phyloP scores from a whole-genome alignment of 2,113 vertebrate species.

The Corvus moneduloides region DNA sequence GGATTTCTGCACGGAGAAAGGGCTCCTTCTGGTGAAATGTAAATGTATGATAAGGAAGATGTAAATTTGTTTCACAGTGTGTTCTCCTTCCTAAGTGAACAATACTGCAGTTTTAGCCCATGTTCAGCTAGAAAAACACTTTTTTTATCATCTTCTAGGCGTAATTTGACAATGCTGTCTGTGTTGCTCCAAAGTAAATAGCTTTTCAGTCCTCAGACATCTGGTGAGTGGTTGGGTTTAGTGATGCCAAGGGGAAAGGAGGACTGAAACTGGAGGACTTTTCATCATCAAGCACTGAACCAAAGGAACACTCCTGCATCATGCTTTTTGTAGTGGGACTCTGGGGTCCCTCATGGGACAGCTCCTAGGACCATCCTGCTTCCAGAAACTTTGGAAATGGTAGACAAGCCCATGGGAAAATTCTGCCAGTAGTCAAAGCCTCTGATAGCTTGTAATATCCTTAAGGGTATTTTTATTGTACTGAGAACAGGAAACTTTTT shows the following conservation, averaged over 20 bases:
- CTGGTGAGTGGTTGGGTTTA: neutral
- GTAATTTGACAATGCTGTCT: neutral
- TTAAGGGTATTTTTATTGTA: neutral
- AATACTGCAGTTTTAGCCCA: neutral
- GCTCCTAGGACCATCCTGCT: neutral
- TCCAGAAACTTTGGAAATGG: neutral
- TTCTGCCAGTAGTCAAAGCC: neutral
- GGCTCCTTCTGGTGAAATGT: neutral
- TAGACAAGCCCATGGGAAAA: neutral
- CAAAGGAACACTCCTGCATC: rapidly evolving
- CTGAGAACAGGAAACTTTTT: neutral
- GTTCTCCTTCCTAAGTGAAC: neutral
- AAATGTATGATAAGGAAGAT: neutral
- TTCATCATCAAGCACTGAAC: rapidly evolving
- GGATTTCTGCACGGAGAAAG: neutral
- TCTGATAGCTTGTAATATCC: neutral
- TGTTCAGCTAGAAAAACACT: neutral
- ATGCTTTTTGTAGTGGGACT: neutral
- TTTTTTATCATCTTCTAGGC: neutral
- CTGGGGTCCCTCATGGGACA: rapidly evolving
- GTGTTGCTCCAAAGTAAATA: neutral
- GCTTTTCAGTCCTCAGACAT: neutral
- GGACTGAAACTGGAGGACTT: neutral
- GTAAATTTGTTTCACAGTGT: neutral
- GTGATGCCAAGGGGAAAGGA: neutral